phyloP scores from a whole-genome alignment of 2,888 invertebrate species.

The Pristionchus exspectatus region DNA sequence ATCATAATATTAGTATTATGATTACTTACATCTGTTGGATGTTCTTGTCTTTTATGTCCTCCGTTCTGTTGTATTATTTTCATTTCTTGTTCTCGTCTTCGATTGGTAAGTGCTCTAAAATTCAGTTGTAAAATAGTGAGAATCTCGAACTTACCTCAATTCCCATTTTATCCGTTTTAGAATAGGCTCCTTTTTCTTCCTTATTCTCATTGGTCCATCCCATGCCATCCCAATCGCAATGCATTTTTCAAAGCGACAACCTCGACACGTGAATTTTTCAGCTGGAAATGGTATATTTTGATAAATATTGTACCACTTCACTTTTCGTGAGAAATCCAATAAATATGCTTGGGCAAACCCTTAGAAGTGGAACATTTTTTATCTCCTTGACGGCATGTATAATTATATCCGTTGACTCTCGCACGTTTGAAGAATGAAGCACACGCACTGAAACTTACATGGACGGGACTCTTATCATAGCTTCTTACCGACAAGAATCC shows the following conservation, averaged over 20 bases:
- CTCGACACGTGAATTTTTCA: background rate
- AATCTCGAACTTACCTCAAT: background rate
- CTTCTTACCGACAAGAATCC: background rate
- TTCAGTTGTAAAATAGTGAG: too few species aligned
- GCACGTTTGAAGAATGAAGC: background rate
- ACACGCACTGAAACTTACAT: background rate
- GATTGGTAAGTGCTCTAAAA: background rate
- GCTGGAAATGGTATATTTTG: background rate
- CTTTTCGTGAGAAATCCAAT: background rate
- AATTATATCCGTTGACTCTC: background rate
- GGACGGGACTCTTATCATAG: background rate
- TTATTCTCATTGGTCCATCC: background rate
- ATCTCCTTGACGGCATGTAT: background rate
- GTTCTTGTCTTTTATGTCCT: background rate
- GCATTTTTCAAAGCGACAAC: background rate
- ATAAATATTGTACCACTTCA: background rate
- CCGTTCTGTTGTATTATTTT: background rate
- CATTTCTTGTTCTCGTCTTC: background rate
- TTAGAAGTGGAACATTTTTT: background rate
- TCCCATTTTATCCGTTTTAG: background rate
- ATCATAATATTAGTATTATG: background rate
- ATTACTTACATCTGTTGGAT: background rate
- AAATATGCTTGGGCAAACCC: background rate
- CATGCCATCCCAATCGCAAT: background rate
- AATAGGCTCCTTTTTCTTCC: background rate